phyloP scores from a whole-genome alignment of 2,888 invertebrate species.

The Synanthedon formicaeformis region DNA sequence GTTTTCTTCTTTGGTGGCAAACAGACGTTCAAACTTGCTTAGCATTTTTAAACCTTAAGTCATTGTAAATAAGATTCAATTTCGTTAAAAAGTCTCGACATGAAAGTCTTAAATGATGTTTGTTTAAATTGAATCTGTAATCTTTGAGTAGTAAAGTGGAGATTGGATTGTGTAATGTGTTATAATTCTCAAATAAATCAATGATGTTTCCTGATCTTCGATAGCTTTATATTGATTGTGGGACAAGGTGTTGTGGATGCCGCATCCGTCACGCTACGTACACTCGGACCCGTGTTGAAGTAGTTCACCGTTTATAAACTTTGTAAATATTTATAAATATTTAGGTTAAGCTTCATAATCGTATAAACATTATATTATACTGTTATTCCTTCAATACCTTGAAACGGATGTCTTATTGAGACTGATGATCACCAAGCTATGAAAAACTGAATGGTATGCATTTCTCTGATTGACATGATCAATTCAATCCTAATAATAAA shows the following conservation, averaged over 20 bases:
- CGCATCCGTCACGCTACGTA: slow-evolving; percentile 22
- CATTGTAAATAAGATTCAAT: no score
- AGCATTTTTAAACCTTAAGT: no score
- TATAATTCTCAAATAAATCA: slow-evolving; percentile 48
- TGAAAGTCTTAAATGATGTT: no score
- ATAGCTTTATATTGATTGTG: slow-evolving; percentile 38
- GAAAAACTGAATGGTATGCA: no score
- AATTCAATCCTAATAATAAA: no score
- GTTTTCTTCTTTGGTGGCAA: slow-evolving; percentile 62
- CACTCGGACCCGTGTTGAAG: not conserved
- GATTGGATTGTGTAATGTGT: slow-evolving; percentile 7
- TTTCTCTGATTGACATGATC: no score
- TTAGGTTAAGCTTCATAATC: no score
- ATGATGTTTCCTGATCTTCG: slow-evolving; percentile 31
- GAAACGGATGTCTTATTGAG: no score
- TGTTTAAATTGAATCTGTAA: slow-evolving; percentile 7
- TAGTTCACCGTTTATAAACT: not conserved
- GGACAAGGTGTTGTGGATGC: slow-evolving; percentile 10
- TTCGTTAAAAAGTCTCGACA: no score
- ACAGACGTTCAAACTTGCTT: slow-evolving; percentile 8
- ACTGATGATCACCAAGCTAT: no score
- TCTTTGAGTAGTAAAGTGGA: slow-evolving; percentile 12
- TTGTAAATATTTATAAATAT: not conserved
- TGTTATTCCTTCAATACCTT: no score
- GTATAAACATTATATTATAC: no score